Evolutionary conservation across 2,888 invertebrate species (phyloP).

Genomic region (Crossocerus cetratus): DNA sequence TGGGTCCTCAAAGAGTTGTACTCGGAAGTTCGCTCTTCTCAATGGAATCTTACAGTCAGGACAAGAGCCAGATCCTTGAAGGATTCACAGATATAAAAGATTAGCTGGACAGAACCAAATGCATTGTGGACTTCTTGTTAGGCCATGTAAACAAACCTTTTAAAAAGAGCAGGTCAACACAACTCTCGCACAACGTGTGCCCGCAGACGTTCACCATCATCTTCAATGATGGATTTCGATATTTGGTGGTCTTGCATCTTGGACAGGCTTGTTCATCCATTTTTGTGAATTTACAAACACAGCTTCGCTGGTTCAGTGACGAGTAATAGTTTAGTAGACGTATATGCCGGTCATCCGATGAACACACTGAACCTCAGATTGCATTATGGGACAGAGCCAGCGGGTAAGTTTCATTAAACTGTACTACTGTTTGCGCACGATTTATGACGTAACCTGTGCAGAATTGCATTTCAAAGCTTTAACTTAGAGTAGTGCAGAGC

Average conservation of each 20-base stretch:
- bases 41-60: slow-evolving; percentile 95
- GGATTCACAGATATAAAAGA: slow-evolving; percentile 15
- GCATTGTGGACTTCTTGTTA: too few relatives aligned
- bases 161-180: slow-evolving; percentile 96
- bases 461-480: slow-evolving; percentile 12
- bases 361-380: background rate
- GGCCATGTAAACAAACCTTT: slow-evolving; percentile 83
- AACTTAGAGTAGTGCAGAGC: background rate
- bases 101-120: too few relatives aligned
- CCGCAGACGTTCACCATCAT: slow-evolving; percentile 99
- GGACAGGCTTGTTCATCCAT: slow-evolving; percentile 90
- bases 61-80: slow-evolving; percentile 92
- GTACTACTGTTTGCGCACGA: background rate
- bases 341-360: background rate
- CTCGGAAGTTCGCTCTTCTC: slow-evolving; percentile 92
- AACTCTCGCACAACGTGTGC: slow-evolving; percentile 97
- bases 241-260: slow-evolving; percentile 97
- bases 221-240: slow-evolving; percentile 96
- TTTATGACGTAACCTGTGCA: background rate
- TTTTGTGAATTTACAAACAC: slow-evolving; percentile 12
- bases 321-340: too few relatives aligned
- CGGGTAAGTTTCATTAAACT: slow-evolving; percentile 2
- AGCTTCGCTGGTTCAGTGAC: background rate
- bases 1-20: slow-evolving; percentile 97
- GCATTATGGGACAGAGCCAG: slow-evolving; percentile 4